phyloP scores from a whole-genome alignment of 2,888 invertebrate genomes.

The Ptychoptera contaminata region DNA sequence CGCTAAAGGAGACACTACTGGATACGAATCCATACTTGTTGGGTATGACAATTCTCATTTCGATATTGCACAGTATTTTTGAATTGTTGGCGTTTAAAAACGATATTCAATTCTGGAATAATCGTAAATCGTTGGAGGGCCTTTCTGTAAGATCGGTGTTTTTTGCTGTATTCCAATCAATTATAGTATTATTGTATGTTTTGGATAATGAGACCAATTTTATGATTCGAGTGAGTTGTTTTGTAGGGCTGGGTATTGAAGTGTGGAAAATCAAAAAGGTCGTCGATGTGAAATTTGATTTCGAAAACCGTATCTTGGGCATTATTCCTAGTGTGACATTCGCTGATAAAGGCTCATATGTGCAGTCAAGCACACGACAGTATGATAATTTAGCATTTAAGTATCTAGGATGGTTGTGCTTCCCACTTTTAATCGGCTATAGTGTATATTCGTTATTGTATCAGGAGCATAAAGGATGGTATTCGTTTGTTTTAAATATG shows the following conservation, averaged over 20 bases:
- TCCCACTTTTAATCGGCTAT: constrained; percentile 86
- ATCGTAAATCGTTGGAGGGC: constrained; percentile 90
- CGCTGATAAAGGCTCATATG: constrained; percentile 92
- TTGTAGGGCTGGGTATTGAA: constrained; percentile 89
- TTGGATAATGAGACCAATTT: constrained; percentile 98
- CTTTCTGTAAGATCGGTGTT: constrained; percentile 95
- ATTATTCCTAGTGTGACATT: constrained; percentile 65
- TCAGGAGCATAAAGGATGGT: constrained; percentile 97
- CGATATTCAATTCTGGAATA: constrained; percentile 99
- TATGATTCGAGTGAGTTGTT: constrained; percentile 85
- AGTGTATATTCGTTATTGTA: constrained; percentile 89
- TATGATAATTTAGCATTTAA: constrained; percentile 93
- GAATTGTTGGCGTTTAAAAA: constrained; percentile 99
- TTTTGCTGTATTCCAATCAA: constrained; percentile 94
- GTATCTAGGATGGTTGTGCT: constrained; percentile 92
- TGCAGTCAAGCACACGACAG: constrained; percentile 79
- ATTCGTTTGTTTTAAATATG: constrained; percentile 92
- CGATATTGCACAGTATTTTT: constrained; percentile 92
- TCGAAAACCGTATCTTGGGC: constrained; percentile 58
- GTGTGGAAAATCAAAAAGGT: constrained; percentile 99
- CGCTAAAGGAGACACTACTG: constrained; percentile 80
- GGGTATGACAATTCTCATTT: constrained; percentile 78
- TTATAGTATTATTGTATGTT: constrained; percentile 90
- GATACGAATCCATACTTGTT: constrained; percentile 95
- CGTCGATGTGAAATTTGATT: constrained; percentile 64